Evolutionary conservation across 1,140 invertebrate species (phyloP), one percentile per base, ranked within the genome.

Genomic region (Pseudomyrmex dendroicus): DNA sequence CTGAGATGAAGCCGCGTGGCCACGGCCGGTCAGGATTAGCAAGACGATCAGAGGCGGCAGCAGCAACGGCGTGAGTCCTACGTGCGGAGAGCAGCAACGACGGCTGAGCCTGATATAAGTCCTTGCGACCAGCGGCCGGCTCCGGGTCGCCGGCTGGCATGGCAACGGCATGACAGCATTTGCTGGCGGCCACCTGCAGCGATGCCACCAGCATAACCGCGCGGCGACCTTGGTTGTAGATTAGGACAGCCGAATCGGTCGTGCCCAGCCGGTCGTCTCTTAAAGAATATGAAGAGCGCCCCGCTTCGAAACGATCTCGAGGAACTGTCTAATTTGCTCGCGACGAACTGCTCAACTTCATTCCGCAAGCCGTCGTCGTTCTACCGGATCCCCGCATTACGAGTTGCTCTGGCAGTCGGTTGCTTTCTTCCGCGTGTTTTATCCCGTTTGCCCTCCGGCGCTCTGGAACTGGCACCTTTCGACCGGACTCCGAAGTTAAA

Each of bases 151-250:
- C 91, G 90, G 91, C 92, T 94, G 92, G 91, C 93, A 93, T 92
- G 88, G 90, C 92, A 90, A 88, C 89, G 91, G 92, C 94, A 94
- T 94, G 91, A 92, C 94, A 93, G 93, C 92, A 92, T 92, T 91
- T 91, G 91, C 92, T 91, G 91, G 91, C 92, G 91, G 90, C 90
- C 91, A 93, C 89, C 91, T 85, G 87, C 62, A 89, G 84, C 85
- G 88, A 89, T 68, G 86, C 88, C 88, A 90, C 73, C 68, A 89
- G 82, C 91, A 90, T 91, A 88, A 86, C 89, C 88, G 89, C 76
- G 80, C 82, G 67, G 59, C 76, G 83, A 83, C 87, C 86, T 90
- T 70, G 78, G 72, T 77, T 66, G 64, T 78, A 63, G 74, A 35
- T 67, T 35, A 35, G 46, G 73, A 73, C 86, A 77, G 87, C 86